Conservation (phyloP, 2,113 vertebrate genomes). For the Clupea harengus region DNA sequence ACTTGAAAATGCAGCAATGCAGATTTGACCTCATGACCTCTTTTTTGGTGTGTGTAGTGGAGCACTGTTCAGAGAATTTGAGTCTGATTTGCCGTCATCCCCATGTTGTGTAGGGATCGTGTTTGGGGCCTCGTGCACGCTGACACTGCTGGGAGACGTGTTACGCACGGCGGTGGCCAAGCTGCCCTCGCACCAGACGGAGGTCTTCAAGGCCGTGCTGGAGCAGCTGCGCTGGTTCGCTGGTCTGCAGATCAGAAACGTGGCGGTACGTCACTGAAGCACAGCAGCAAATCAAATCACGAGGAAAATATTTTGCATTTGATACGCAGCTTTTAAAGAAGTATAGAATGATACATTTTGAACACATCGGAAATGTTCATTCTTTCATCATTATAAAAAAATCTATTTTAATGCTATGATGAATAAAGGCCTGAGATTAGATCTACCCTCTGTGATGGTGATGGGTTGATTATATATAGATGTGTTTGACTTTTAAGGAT, state of each 20-base stretch:
- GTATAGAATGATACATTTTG: no score
- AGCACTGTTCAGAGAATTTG: not conserved
- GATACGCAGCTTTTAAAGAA: not conserved
- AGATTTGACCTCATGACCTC: not conserved
- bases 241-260: constrained; percentile 90
- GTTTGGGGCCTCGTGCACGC: constrained; percentile 83
- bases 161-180: constrained; percentile 66
- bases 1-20: no score
- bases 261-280: constrained; percentile 80
- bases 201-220: constrained; percentile 81
- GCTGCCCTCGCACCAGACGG: constrained; percentile 73
- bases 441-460: no score
- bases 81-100: no score
- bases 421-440: no score
- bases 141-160: constrained; percentile 75
- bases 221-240: constrained; percentile 94
- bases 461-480: no score
- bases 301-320: not conserved
- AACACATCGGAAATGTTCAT: no score
- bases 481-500: no score
- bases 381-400: not conserved
- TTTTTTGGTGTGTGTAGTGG: not conserved
- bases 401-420: no score
- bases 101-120: constrained; percentile 70
- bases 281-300: no score